These are phyloP conservation scores for Pterostichus niger DNA, from an alignment of 2,888 invertebrate species.

Conservation along the genomic window DNA sequence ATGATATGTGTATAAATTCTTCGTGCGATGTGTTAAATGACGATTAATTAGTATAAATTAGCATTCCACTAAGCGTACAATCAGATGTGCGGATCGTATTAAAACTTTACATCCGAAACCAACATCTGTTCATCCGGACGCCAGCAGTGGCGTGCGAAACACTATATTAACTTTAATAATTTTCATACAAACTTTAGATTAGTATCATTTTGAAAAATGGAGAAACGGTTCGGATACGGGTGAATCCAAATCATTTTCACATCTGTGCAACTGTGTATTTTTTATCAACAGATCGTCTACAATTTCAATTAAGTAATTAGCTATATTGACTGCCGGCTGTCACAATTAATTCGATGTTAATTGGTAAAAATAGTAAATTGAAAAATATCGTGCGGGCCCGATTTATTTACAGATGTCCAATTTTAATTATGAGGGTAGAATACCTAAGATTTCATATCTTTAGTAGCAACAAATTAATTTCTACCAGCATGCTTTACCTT, in stretches of 20 bases:
- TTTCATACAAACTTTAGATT: background rate
- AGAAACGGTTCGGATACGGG: constrained; percentile 21
- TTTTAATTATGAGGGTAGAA: constrained; percentile 50
- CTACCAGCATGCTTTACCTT: constrained; percentile 22
- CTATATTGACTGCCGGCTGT: constrained; percentile 38
- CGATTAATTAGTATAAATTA: constrained; percentile 46
- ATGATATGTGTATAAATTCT: constrained; percentile 25
- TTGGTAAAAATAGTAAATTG: constrained; percentile 43
- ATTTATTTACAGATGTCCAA: constrained; percentile 58
- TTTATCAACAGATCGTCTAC: constrained; percentile 50
- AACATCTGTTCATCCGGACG: constrained; percentile 44
- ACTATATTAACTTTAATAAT: too few species aligned
- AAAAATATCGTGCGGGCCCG: constrained; percentile 59
- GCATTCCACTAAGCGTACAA: constrained; percentile 39
- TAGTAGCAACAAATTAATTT: too few species aligned
- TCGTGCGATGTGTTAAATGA: constrained; percentile 37
- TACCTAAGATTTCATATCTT: constrained; percentile 40
- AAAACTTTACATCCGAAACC: constrained; percentile 45
- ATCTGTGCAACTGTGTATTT: constrained; percentile 37
- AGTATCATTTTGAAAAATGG: background rate
- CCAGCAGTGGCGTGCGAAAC: background rate
- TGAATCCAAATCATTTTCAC: constrained; percentile 28
- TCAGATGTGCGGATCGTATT: constrained; percentile 29
- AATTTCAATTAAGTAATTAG: constrained; percentile 53
- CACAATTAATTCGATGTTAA: constrained; percentile 47